Evolutionary conservation across 2,888 invertebrate genomes (phyloP), one percentile per base, ranked within the genome.

Genomic region (Epinotia brunnichana): DNA sequence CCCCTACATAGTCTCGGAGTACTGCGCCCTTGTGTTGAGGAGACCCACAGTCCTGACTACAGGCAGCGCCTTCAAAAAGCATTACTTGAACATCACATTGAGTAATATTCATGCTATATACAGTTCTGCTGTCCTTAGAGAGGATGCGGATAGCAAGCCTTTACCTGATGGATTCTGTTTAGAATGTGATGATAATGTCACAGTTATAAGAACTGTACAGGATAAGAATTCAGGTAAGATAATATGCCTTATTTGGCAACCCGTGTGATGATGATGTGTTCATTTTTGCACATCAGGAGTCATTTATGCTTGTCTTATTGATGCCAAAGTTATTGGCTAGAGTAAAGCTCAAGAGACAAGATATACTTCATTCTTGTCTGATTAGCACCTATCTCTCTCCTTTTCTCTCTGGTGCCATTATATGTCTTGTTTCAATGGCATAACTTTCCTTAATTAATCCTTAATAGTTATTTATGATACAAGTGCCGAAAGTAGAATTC

Each of bases 21-120:
- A 82, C 70, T 90, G 92, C 82, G 91, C 89, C 2, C 73, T 93
- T 60, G 84, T 92, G 5, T 78, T 93, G 62, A 84, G 83, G 75
- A 92, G 86, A 75, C 92, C 93, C 2, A 92, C 93, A 69, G 89
- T 93, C n/a, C 79, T 93, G 10, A 93, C 91, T 35, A 92, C 91
- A 2, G 93, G 93, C 0, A 84, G 89, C 76, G 87, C 91, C 10
- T 90, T 87, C 68, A 93, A 93, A 62, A 92, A 91, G 74, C 90
- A 93, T 76, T 93, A 93, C 76, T 80, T 93, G 15, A 93, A 91
- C 76, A 92, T 93, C 74, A 93, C 92, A 51, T 73, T 92, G 39
- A 87, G 87, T 78, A 93, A 93, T 80, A 90, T 93, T 71, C 79
- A 84, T 69, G 90, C 90, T 17, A 80, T 93, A 75, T 92, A 91